Evolutionary conservation across 2,888 invertebrate genomes (phyloP).

Genomic region (Acleris sparsana): DNA sequence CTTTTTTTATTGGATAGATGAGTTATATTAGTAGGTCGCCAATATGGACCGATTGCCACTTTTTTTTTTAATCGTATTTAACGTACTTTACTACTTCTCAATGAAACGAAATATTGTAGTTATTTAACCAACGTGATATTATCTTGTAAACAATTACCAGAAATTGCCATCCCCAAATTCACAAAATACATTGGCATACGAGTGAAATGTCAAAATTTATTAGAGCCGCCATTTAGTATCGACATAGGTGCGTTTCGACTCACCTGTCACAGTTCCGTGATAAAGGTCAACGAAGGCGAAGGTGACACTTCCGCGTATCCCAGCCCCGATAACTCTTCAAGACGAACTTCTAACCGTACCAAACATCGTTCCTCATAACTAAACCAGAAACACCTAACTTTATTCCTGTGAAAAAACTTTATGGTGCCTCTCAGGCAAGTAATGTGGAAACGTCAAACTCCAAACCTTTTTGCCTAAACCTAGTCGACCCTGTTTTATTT

Average conservation of each 20-base stretch:
- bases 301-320: constrained; percentile 46
- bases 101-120: too few relatives aligned
- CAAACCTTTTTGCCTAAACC: constrained; percentile 23
- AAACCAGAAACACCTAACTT: constrained; percentile 13
- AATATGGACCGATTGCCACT: too few relatives aligned
- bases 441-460: constrained; percentile 20
- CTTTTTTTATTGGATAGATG: too few relatives aligned
- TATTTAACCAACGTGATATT: neutral
- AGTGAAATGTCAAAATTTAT: constrained; percentile 30
- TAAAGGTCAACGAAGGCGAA: constrained; percentile 52
- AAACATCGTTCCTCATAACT: neutral
- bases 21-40: too few relatives aligned
- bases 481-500: constrained; percentile 18
- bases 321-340: constrained; percentile 28
- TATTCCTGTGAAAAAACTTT: constrained; percentile 22
- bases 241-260: constrained; percentile 44
- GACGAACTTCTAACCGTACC: constrained; percentile 8
- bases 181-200: constrained; percentile 18
- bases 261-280: constrained; percentile 47
- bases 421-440: neutral
- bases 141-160: constrained; percentile 5
- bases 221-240: constrained; percentile 37
- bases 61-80: too few relatives aligned
- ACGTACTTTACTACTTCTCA: too few relatives aligned
- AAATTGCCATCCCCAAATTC: constrained; percentile 5